phyloP scores from a whole-genome alignment of 2,113 vertebrate genomes.

The Coracopsis vasa region DNA sequence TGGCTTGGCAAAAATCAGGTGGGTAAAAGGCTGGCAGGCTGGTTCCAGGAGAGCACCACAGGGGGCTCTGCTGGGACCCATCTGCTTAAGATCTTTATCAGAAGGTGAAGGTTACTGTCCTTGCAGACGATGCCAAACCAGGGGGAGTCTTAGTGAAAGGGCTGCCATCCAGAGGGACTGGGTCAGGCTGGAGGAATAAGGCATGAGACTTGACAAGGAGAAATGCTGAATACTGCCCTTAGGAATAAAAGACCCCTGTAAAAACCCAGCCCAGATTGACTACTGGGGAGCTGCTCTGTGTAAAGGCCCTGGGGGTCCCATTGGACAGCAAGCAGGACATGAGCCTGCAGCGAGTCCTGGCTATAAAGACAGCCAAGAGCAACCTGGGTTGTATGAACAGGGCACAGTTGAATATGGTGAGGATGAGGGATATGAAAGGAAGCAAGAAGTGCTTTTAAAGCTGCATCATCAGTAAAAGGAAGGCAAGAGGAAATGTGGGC shows the following conservation, averaged over 20 bases:
- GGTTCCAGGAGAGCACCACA: neutral
- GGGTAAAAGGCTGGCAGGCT: neutral
- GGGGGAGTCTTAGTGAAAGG: neutral
- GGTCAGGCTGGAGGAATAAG: neutral
- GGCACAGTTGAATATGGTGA: neutral
- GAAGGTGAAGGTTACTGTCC: neutral
- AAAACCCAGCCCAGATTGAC: neutral
- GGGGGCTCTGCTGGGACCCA: neutral
- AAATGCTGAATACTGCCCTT: neutral
- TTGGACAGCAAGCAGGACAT: neutral
- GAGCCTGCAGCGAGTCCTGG: neutral
- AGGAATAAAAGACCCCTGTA: neutral
- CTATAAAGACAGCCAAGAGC: neutral
- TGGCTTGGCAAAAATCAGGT: neutral
- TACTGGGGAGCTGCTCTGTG: fast-evolving
- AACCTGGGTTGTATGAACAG: neutral
- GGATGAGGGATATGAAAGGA: neutral
- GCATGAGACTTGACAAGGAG: neutral
- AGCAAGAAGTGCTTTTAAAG: neutral
- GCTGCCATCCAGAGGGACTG: neutral
- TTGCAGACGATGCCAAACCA: neutral
- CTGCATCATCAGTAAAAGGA: neutral
- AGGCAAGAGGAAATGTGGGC: neutral
- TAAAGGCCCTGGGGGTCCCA: neutral
- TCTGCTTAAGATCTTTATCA: neutral